Evolutionary conservation across 2,797 vertebrate genomes (phyloP).

Genomic region (Cryptoprocta ferox): DNA sequence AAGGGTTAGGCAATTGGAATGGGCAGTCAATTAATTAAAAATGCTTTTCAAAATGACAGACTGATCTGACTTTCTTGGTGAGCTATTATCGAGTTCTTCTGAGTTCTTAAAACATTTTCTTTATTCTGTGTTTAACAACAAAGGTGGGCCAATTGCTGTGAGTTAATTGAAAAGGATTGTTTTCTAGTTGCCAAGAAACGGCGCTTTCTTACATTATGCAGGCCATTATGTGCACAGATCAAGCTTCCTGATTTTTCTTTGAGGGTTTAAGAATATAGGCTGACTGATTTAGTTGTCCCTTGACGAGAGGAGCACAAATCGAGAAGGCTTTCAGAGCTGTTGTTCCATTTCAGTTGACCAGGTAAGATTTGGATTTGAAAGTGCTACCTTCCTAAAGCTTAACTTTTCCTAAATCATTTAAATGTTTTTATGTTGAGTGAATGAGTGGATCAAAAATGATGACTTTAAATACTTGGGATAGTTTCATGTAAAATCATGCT

Average conservation of each 20-base stretch:
- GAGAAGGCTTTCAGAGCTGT: conserved; percentile 28
- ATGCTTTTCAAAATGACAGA: conserved; percentile 73
- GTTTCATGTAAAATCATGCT: conserved; percentile 54
- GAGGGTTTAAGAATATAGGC: conserved; percentile 68
- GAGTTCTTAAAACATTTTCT: conserved; percentile 78
- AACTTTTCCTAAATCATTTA: conserved; percentile 54
- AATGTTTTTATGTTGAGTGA: conserved; percentile 49
- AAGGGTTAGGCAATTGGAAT: conserved; percentile 61
- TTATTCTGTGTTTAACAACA: conserved; percentile 78
- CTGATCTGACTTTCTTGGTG: conserved; percentile 73
- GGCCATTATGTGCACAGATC: conserved; percentile 73
- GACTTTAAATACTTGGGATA: background rate
- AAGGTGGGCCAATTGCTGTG: conserved; percentile 79
- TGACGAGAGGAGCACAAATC: conserved; percentile 33
- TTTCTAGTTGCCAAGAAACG: conserved; percentile 86
- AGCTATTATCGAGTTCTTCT: conserved; percentile 72
- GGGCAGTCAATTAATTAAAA: conserved; percentile 77
- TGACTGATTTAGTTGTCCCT: conserved; percentile 60
- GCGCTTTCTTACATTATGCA: conserved; percentile 79
- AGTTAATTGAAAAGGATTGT: conserved; percentile 84
- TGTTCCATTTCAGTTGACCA: conserved; percentile 55
- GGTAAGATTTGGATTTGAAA: conserved; percentile 73
- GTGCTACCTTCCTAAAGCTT: background rate
- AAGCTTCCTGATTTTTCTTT: conserved; percentile 77
- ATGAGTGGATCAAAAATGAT: conserved; percentile 50